Evolutionary conservation across 2,888 invertebrate species (phyloP).

Genomic region (Aethes cnicana): DNA sequence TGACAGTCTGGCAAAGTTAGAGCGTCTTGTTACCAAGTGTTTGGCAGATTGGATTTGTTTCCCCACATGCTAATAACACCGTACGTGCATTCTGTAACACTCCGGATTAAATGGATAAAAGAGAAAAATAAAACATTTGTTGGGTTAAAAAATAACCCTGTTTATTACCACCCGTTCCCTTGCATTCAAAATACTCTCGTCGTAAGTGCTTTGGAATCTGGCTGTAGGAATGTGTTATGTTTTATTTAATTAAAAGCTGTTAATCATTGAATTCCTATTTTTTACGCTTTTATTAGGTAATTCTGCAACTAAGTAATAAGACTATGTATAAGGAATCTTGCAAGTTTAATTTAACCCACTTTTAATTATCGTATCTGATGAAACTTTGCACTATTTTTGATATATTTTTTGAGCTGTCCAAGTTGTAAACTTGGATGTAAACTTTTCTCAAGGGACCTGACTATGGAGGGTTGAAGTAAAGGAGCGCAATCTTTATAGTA

Average conservation of each 20-base stretch:
- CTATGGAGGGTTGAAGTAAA: too few species aligned
- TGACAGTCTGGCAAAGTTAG: constrained; percentile 66
- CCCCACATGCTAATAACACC: constrained; percentile 67
- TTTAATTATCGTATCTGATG: too few species aligned
- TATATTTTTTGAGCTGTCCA: too few species aligned
- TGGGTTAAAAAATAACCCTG: constrained; percentile 21
- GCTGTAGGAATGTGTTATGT: constrained; percentile 8
- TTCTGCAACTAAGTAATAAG: too few species aligned
- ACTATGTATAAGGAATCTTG: too few species aligned
- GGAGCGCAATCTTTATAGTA: too few species aligned
- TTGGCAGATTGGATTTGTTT: constrained; percentile 77
- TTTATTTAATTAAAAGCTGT: constrained; percentile 7
- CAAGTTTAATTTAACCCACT: too few species aligned
- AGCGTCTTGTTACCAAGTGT: constrained; percentile 68
- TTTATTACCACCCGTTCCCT: constrained; percentile 9
- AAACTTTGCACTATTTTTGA: too few species aligned
- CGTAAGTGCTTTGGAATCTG: constrained; percentile 5
- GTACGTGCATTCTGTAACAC: constrained; percentile 54
- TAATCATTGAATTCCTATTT: too few species aligned
- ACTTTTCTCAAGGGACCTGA: too few species aligned
- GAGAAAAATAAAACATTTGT: constrained; percentile 40
- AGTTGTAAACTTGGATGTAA: too few species aligned
- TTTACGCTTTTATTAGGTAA: too few species aligned
- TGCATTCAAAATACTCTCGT: constrained; percentile 22
- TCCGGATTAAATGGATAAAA: constrained; percentile 50